Conservation (phyloP, 2,888 invertebrate genomes). For the Drosophila cognata region DNA sequence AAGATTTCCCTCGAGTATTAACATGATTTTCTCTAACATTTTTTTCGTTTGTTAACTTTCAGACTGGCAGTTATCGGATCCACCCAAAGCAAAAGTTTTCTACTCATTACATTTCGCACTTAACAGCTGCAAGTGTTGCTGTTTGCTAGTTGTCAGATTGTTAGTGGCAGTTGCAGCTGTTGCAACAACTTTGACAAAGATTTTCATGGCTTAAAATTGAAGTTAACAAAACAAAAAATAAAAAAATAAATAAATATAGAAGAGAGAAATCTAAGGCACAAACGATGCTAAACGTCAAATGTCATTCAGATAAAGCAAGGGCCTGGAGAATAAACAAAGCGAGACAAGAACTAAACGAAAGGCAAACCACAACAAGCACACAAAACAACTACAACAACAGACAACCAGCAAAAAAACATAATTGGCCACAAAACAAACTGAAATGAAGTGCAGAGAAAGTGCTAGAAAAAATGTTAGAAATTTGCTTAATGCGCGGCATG, state of each 20-base stretch:
- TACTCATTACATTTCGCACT: conserved; percentile 67
- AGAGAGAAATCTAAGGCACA: conserved; percentile 15
- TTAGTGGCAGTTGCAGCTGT: conserved; percentile 38
- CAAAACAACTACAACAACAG: background rate
- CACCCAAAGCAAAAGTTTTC: conserved; percentile 45
- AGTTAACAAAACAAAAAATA: conserved; percentile 24
- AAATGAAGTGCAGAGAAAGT: conserved; percentile 45
- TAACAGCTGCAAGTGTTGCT: conserved; percentile 37
- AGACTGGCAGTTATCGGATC: conserved; percentile 32
- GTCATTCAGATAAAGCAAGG: conserved; percentile 68
- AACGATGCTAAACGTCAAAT: conserved; percentile 71
- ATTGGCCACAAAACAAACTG: conserved; percentile 67
- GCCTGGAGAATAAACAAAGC: background rate
- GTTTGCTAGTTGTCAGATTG: conserved; percentile 20
- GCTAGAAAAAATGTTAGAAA: conserved; percentile 48
- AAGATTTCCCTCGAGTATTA: conserved; percentile 37
- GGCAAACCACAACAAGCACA: conserved; percentile 1
- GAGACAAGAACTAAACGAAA: conserved; percentile 12
- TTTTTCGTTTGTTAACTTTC: conserved; percentile 21
- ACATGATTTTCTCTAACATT: conserved; percentile 17
- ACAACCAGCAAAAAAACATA: conserved; percentile 37
- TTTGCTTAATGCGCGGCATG: conserved; percentile 58
- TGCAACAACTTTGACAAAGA: conserved; percentile 42
- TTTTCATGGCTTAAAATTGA: conserved; percentile 38
- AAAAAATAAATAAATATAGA: background rate